Evolutionary conservation across 2,113 vertebrate genomes (phyloP), one percentile per base, ranked within the genome.

Genomic region (Nyctibius bracteatus): DNA sequence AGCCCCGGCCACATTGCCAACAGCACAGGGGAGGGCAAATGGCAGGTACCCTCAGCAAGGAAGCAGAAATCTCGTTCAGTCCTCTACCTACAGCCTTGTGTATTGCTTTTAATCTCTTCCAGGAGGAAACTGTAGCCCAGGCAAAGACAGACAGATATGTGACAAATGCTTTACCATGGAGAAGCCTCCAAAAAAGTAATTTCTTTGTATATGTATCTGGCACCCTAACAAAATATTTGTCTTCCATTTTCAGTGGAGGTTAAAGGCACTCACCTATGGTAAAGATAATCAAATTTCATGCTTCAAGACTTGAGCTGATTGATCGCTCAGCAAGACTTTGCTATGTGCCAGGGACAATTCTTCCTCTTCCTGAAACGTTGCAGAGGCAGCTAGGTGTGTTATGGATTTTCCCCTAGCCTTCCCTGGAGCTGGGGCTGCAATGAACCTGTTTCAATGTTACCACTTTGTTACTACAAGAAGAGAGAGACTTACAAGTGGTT

Each of bases 211-310:
- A 81, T 7, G 12, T 58, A 86, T 65, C 80, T 92, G 43, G 55
- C 46, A 49, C 13, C 28, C 44, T 82, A 31, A 88, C 70, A 47
- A 81, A 89, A 52, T 79, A 30, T 43, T 41, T 71, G 61, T 72
- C 58, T 91, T 95, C 66, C 24, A 55, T 95, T 94, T 90, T 23
- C 58, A 81, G 33, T 68, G 66, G 58, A 85, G 54, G 54, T 68
- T 75, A 73, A 82, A 94, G 58, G 78, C 72, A 79, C 58, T 52
- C 41, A 58, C 51, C 92, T 94, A 6, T 31, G 28, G 70, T 86
- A 95, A 95, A 90, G 58, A 88, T 84, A 84, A 94, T 88, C 6
- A 82, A 81, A 94, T 94, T 70, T 95, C 86, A 93, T 51, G 89
- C 85, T 88, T 90, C 91, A 61, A 43, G 73, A 74, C 73, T 88